These are phyloP conservation scores for Neoarius graeffei DNA, from an alignment of 2,113 vertebrate genomes.

Conservation along the genomic window DNA sequence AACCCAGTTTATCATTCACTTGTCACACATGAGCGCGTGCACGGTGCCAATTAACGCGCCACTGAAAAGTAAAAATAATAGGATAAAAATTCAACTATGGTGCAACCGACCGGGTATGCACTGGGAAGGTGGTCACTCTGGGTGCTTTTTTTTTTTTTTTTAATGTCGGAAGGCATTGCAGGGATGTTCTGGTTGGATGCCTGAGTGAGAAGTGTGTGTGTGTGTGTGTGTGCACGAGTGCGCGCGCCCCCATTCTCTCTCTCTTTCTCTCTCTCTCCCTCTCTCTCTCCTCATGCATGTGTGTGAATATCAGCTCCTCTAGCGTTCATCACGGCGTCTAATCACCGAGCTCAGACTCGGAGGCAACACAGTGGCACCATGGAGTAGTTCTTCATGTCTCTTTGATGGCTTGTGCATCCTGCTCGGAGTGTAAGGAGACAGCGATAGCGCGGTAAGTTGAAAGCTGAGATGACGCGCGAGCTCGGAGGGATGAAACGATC, in stretches of 20 bases:
- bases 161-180: background rate
- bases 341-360: constrained; percentile 59
- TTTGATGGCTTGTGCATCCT: constrained; percentile 68
- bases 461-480: constrained; percentile 23
- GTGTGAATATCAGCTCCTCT: constrained; percentile 51
- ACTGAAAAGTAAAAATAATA: background rate
- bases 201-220: constrained; percentile 38
- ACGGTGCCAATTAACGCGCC: background rate
- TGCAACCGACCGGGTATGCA: background rate
- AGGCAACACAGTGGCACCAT: constrained; percentile 48
- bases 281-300: constrained; percentile 15
- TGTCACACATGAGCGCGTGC: background rate
- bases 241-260: no score
- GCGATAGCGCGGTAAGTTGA: constrained; percentile 67
- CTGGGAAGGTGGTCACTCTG: constrained; percentile 21
- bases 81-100: background rate
- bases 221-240: background rate
- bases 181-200: constrained; percentile 23
- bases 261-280: background rate
- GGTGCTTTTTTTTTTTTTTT: background rate
- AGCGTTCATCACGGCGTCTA: constrained; percentile 59
- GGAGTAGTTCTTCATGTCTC: constrained; percentile 53
- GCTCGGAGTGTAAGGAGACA: constrained; percentile 55
- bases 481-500: constrained; percentile 36
- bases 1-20: background rate